These are phyloP conservation scores for Falco novaeseelandiae DNA, from an alignment of 2,797 vertebrate genomes.

Conservation along the genomic window DNA sequence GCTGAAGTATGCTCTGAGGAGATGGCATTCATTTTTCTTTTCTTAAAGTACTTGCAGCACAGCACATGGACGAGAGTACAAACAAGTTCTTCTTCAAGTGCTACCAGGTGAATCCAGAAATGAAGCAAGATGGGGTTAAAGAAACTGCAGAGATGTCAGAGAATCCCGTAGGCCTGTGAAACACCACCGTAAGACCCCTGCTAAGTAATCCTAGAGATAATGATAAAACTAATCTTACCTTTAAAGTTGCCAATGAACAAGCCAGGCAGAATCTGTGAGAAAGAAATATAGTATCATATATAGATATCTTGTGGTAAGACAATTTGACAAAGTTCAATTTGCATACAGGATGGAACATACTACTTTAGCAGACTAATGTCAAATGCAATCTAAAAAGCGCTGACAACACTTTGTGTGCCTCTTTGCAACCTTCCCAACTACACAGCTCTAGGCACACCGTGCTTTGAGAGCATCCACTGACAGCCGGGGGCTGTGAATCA, in stretches of 20 bases:
- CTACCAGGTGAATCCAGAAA: neutral
- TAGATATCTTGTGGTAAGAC: constrained; percentile 56
- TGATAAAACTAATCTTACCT: constrained; percentile 80
- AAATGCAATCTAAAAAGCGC: neutral
- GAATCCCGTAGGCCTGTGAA: neutral
- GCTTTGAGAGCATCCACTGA: neutral
- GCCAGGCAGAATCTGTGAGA: constrained; percentile 89
- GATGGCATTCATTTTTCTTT: neutral
- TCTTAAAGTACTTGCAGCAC: neutral
- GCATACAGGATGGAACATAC: constrained; percentile 68
- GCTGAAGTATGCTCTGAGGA: neutral
- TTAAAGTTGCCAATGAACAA: constrained; percentile 95
- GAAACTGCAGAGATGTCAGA: neutral
- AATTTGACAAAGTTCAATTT: constrained; percentile 46
- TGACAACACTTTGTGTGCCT: neutral
- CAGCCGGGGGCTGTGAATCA: accelerated
- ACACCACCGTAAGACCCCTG: neutral
- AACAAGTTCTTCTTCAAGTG: neutral
- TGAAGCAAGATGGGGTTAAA: neutral
- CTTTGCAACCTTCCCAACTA: neutral
- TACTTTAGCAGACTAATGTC: constrained; percentile 34
- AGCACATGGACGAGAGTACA: neutral
- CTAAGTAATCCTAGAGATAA: neutral
- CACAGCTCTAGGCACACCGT: accelerated
- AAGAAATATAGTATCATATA: constrained; percentile 73